Evolutionary conservation across 2,797 vertebrate species (phyloP), one percentile per base, ranked within the genome.

Genomic region (Myotis myotis): DNA sequence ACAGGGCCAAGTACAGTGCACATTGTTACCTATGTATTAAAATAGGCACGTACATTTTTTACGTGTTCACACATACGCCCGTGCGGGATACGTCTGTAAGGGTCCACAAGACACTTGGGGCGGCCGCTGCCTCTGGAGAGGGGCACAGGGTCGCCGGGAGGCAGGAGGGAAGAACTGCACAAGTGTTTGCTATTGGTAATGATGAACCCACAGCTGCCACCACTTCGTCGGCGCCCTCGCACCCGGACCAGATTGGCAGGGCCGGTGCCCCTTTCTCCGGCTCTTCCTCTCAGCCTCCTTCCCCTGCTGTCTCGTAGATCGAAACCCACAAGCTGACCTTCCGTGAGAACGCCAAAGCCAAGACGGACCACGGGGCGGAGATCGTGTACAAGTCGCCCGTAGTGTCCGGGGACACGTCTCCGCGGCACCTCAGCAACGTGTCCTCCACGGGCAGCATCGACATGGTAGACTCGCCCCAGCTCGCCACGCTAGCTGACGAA

Each of bases 281-380:
- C 60, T 4, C 13, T 0, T 17, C 44, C 2, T 8, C 64, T 66
- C 12, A 23, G 38, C 36, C 11, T 12, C 19, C 12, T 38, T 4
- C 22, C 9, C 25, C 33, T 15, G 47, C 10, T 51, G 85, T 88
- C 9, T 53, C 62, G 1, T 98, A 99, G 99, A 99, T 99, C 96
- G 99, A 99, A 98, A 98, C 98, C 83, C 99, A 99, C 98, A 99
- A 99, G 97, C 99, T 99, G 98, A 98, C 62, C 93, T 99, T 99
- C 99, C 99, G 99, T 0, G 99, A 99, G 99, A 98, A 99, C 1
- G 99, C 99, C 98, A 99, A 98, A 98, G 99, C 99, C 94, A 99
- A 99, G 98, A 99, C 99, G 0, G 99, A 99, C 98, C 99, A 99
- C 19, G 99, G 99, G 91, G 99, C 99, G 0, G 99, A 99, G 98